A percentile compares a stretch with the other conserved stretches of the same genome.
phyloP scores from a whole-genome alignment of 2,113 vertebrate genomes.

The Antechinus flavipes region DNA sequence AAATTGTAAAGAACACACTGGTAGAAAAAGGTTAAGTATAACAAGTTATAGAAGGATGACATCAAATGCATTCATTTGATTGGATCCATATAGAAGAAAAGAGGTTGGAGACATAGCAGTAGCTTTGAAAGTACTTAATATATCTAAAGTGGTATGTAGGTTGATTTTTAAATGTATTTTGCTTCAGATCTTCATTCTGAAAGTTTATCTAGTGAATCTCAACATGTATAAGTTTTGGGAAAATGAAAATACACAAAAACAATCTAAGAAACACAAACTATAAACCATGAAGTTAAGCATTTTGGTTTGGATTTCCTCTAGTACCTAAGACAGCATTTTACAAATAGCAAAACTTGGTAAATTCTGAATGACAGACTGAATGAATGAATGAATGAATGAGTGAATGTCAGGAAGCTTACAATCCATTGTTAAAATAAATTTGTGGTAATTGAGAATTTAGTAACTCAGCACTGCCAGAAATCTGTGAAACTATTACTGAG shows the following conservation, averaged over 20 bases:
- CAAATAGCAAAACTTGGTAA: conserved; percentile 17
- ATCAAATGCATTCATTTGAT: not conserved
- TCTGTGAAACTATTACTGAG: conserved; percentile 38
- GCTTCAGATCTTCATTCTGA: no score
- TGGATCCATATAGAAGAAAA: not conserved
- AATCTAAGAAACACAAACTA: not conserved
- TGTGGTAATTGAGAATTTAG: conserved; percentile 58
- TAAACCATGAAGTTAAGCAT: not conserved
- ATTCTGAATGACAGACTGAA: not conserved
- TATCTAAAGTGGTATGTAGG: not conserved
- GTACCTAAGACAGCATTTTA: conserved; percentile 64
- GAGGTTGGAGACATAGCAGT: not conserved
- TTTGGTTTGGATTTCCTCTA: not conserved
- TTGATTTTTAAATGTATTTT: not conserved
- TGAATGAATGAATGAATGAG: conserved; percentile 63
- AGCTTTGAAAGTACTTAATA: not conserved
- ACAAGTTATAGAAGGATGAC: not conserved
- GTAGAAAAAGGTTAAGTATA: not conserved
- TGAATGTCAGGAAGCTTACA: conserved; percentile 61
- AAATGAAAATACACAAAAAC: not conserved
- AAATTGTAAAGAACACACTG: not conserved
- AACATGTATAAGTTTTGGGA: not conserved
- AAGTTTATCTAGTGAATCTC: not conserved
- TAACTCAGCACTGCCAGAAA: conserved; percentile 67
- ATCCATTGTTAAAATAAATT: conserved; percentile 74